These are phyloP conservation scores for Alloscopus bannaensis DNA, from an alignment of 2,888 invertebrate genomes.

Conservation along the genomic window DNA sequence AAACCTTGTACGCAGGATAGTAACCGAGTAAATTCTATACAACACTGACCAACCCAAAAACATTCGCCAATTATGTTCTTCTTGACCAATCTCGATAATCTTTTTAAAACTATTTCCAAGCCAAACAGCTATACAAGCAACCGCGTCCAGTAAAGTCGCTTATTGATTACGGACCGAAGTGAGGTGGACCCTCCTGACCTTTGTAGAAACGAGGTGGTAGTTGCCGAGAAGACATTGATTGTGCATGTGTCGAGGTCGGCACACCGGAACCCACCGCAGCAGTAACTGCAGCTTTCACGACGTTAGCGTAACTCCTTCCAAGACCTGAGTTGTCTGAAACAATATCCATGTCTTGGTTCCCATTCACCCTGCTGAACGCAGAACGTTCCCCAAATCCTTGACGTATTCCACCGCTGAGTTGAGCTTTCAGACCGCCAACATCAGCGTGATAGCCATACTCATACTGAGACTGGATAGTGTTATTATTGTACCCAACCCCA, in stretches of 20 bases:
- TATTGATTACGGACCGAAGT: too few species aligned
- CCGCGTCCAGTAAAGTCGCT: too few species aligned
- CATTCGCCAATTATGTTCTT: too few species aligned
- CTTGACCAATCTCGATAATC: too few species aligned
- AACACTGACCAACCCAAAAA: too few species aligned
- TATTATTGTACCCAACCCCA: constrained; percentile 45
- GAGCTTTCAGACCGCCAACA: constrained; percentile 50
- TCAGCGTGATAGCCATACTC: constrained; percentile 47
- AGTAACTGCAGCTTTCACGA: constrained; percentile 67
- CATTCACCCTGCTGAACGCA: constrained; percentile 51
- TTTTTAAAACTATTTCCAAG: too few species aligned
- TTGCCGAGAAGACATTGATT: constrained; percentile 20
- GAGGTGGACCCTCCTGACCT: too few species aligned
- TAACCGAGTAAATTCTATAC: too few species aligned
- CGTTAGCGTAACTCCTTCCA: constrained; percentile 70
- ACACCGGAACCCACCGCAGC: constrained; percentile 56
- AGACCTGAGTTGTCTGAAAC: constrained; percentile 26
- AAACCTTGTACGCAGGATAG: constrained; percentile 73
- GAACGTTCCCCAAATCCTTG: constrained; percentile 55
- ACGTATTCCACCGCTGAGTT: constrained; percentile 56
- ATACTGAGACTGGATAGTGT: constrained; percentile 12
- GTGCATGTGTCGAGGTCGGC: constrained; percentile 14
- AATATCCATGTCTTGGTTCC: constrained; percentile 40
- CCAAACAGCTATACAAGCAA: not conserved
- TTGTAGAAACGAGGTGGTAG: too few species aligned